These are phyloP conservation scores for Penaeus monodon DNA, from an alignment of 2,888 invertebrate genomes.

Conservation along the genomic window DNA sequence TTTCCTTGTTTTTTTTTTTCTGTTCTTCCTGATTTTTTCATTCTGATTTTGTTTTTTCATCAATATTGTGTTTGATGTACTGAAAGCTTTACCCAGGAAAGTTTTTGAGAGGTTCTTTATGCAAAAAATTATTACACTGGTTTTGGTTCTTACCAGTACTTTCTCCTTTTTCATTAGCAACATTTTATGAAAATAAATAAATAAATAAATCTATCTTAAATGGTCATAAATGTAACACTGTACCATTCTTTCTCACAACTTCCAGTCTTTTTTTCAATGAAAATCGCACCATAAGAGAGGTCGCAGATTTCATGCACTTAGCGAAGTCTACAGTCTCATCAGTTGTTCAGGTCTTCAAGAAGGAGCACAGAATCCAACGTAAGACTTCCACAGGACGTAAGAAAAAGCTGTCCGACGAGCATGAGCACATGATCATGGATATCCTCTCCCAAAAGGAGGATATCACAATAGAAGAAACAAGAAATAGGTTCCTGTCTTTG, in stretches of 20 bases:
- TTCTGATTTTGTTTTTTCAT: background rate
- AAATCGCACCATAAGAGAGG: constrained; percentile 62
- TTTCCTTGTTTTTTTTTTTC: background rate
- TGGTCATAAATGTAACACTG: background rate
- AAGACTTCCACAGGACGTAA: constrained; percentile 65
- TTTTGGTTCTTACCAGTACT: too few relatives aligned
- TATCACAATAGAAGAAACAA: constrained; percentile 64
- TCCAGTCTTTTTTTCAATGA: constrained; percentile 65
- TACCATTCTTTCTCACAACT: background rate
- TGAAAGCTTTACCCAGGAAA: background rate
- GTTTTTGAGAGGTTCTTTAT: too few relatives aligned
- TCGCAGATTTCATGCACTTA: constrained; percentile 65
- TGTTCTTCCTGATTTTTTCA: background rate
- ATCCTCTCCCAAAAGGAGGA: constrained; percentile 64
- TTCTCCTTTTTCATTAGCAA: too few relatives aligned
- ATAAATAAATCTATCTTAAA: background rate
- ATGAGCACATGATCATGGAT: constrained; percentile 64
- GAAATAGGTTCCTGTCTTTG: constrained; percentile 62
- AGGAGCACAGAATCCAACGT: constrained; percentile 64
- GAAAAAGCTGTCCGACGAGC: constrained; percentile 64
- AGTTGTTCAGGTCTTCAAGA: constrained; percentile 64
- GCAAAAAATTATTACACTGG: too few relatives aligned
- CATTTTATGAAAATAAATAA: too few relatives aligned
- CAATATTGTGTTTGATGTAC: background rate
- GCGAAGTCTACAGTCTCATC: constrained; percentile 65